Evolutionary conservation across 35 echinoderm and acorn worm genomes (phyloP).

Genomic region (Stichopus chloronotus): DNA sequence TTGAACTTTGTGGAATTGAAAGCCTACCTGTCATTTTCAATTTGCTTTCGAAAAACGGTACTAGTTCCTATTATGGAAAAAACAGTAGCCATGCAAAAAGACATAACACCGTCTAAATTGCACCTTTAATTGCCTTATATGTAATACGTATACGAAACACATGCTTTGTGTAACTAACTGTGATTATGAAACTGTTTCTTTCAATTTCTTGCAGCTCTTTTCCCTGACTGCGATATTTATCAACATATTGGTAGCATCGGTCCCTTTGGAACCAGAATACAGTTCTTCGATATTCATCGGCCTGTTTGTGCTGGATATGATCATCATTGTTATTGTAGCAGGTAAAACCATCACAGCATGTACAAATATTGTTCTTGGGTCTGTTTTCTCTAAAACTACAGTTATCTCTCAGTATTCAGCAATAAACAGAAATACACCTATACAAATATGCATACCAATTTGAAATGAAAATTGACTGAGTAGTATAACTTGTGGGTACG

Average conservation of each 20-base stretch:
- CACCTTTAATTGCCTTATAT: background rate
- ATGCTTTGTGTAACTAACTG: background rate
- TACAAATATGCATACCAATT: too few species aligned
- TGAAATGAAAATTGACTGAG: too few species aligned
- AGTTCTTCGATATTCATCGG: background rate
- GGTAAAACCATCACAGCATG: background rate
- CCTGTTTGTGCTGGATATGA: background rate
- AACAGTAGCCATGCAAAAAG: background rate
- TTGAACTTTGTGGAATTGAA: background rate
- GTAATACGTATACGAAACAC: background rate
- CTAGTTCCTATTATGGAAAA: background rate
- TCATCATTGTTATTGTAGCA: background rate
- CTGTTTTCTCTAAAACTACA: too few species aligned
- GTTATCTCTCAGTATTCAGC: too few species aligned
- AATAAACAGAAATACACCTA: too few species aligned
- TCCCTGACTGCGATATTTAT: conserved; percentile 10
- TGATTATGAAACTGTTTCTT: background rate
- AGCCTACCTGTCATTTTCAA: background rate
- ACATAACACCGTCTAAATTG: background rate
- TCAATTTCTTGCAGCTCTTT: background rate
- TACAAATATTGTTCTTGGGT: too few species aligned
- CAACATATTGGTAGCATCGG: background rate
- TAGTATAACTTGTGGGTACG: too few species aligned
- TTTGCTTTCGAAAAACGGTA: background rate
- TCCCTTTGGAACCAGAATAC: background rate